These are phyloP conservation scores for Spatulosminthurus flaviceps DNA, from an alignment of 2,888 invertebrate species.

Conservation along the genomic window DNA sequence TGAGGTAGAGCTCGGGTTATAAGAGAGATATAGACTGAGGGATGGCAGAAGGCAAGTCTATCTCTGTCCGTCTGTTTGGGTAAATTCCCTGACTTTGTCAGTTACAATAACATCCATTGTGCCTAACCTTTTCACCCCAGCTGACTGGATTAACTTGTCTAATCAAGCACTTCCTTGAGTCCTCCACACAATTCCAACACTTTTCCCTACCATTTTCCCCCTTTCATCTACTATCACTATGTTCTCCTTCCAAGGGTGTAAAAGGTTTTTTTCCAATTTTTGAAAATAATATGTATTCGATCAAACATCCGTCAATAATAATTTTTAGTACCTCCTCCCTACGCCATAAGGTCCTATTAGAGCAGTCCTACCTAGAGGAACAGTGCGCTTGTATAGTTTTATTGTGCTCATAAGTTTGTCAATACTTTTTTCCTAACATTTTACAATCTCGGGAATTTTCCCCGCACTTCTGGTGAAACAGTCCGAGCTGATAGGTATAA, in stretches of 20 bases:
- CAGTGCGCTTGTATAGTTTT: too few species aligned
- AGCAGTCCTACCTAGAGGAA: too few species aligned
- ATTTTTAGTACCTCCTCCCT: too few species aligned
- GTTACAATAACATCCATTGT: conserved; percentile 24
- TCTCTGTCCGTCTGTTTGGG: conserved; percentile 33
- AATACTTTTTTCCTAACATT: too few species aligned
- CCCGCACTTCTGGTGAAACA: too few species aligned
- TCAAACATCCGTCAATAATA: not conserved
- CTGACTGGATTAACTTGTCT: conserved; percentile 54
- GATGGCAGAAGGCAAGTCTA: conserved; percentile 10
- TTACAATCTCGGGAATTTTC: too few species aligned
- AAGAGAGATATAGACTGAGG: not conserved
- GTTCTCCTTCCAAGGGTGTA: not conserved
- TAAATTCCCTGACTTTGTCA: conserved; percentile 37
- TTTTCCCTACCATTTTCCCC: conserved; percentile 13
- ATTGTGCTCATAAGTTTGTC: too few species aligned
- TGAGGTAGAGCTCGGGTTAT: not conserved
- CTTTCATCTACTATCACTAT: not conserved
- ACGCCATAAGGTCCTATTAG: too few species aligned
- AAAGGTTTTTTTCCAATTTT: not conserved
- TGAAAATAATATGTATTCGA: not conserved
- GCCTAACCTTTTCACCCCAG: conserved; percentile 31
- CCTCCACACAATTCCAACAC: conserved; percentile 8
- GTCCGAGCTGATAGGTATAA: too few species aligned
- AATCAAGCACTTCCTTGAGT: conserved; percentile 45